phyloP scores from a whole-genome alignment of 2,113 vertebrate species.

The Dipodomys stephensi region DNA sequence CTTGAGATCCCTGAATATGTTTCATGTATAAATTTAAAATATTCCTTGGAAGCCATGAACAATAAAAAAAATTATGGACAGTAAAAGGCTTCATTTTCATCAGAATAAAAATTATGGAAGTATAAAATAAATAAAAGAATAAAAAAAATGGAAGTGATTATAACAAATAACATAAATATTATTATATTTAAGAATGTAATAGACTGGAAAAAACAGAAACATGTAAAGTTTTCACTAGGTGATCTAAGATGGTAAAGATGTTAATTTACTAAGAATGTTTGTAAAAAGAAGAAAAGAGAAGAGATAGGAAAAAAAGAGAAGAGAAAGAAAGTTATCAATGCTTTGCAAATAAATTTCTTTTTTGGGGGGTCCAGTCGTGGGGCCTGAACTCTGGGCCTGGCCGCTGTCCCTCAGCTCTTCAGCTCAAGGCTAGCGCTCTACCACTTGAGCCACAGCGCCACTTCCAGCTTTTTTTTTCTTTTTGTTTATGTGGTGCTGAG shows the following conservation, averaged over 20 bases:
- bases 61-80: not conserved
- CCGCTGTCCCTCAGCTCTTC: too few relatives aligned
- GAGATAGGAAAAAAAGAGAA: not conserved
- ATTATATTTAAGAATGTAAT: not conserved
- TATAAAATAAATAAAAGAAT: too few relatives aligned
- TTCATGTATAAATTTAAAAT: not conserved
- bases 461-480: too few relatives aligned
- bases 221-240: not conserved
- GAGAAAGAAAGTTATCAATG: not conserved
- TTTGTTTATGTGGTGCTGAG: too few relatives aligned
- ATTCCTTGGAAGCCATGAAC: not conserved
- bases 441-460: too few relatives aligned
- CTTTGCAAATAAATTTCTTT: not conserved
- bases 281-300: not conserved
- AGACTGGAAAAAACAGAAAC: not conserved
- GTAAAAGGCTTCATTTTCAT: not conserved
- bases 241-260: not conserved
- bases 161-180: not conserved
- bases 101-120: not conserved
- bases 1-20: not conserved
- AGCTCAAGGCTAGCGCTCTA: too few relatives aligned
- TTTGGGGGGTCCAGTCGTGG: too few relatives aligned
- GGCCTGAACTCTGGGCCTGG: too few relatives aligned
- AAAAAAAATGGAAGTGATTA: not conserved
- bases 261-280: not conserved